Conservation (phyloP, 1,140 invertebrate genomes). For the Platyura marginata region DNA sequence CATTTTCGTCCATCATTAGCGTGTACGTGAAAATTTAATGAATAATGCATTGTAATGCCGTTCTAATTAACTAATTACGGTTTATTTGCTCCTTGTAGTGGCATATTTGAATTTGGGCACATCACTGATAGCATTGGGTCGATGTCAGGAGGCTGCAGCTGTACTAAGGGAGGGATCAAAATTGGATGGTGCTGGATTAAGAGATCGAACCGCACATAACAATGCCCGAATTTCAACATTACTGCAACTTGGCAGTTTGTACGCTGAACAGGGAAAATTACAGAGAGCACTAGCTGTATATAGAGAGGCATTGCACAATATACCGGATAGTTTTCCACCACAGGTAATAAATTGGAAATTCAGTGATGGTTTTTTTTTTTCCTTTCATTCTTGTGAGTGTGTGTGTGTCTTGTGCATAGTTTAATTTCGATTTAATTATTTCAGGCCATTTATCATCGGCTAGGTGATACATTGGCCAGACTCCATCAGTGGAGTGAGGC, state of each 20-base stretch:
- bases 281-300: slow-evolving; percentile 78
- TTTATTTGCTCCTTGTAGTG: slow-evolving; percentile 36
- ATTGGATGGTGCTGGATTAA: slow-evolving; percentile 68
- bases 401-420: too few relatives aligned
- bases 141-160: slow-evolving; percentile 64
- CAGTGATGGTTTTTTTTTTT: not conserved
- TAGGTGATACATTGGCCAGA: slow-evolving; percentile 65
- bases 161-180: slow-evolving; percentile 63
- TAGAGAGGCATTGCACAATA: slow-evolving; percentile 60
- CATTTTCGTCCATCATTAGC: slow-evolving; percentile 85
- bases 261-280: slow-evolving; percentile 68
- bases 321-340: slow-evolving; percentile 65
- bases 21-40: slow-evolving; percentile 46
- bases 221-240: slow-evolving; percentile 76
- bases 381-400: too few relatives aligned
- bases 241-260: slow-evolving; percentile 76
- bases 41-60: not conserved
- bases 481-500: slow-evolving; percentile 62
- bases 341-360: slow-evolving; percentile 37
- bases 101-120: slow-evolving; percentile 89
- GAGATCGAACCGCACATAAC: slow-evolving; percentile 79
- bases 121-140: slow-evolving; percentile 61
- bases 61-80: not conserved
- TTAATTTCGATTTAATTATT: too few relatives aligned
- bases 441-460: slow-evolving; percentile 18